A percentile compares a stretch with the other conserved stretches of the same genome.
phyloP scores from a whole-genome alignment of 2,888 invertebrate genomes.

The Caenorhabditis becei region DNA sequence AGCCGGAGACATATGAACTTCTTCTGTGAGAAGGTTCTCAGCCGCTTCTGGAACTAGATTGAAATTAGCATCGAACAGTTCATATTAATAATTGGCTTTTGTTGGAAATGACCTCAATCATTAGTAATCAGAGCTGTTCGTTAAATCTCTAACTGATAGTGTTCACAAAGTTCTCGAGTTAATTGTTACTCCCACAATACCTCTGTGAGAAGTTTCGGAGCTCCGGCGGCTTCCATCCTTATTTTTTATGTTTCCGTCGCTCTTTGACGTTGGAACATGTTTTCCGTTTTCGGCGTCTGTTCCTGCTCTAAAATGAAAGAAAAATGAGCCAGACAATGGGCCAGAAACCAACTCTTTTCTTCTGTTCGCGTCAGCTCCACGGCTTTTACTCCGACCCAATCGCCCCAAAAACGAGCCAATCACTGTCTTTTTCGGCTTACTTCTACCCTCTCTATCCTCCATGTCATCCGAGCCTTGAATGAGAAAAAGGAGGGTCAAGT shows the following conservation, averaged over 20 bases:
- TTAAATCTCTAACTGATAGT: no score
- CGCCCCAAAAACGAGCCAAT: slow-evolving; percentile 57
- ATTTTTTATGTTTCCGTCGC: slow-evolving; percentile 53
- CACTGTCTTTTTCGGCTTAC: slow-evolving; percentile 49
- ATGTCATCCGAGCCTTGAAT: slow-evolving; percentile 19
- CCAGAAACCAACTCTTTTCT: slow-evolving; percentile 26
- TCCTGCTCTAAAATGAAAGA: slow-evolving; percentile 10
- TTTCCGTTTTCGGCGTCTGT: not conserved
- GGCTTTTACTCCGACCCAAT: slow-evolving; percentile 54
- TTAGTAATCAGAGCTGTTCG: no score
- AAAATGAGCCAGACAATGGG: not conserved
- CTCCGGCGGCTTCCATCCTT: slow-evolving; percentile 1
- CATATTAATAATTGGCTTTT: no score
- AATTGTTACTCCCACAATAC: not conserved
- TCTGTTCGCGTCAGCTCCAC: slow-evolving; percentile 30
- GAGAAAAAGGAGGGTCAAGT: not conserved
- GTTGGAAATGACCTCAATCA: no score
- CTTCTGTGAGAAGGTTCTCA: slow-evolving; percentile 21
- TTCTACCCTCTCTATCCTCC: slow-evolving; percentile 43
- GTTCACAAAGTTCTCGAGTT: no score
- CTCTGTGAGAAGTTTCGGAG: slow-evolving; percentile 46
- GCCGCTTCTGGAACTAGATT: slow-evolving; percentile 36
- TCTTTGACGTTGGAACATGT: slow-evolving; percentile 45
- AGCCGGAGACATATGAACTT: slow-evolving; percentile 56
- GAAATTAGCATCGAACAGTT: not conserved